A percentile compares a stretch with the other conserved stretches of the same genome.
Evolutionary conservation across 30 jellyfish, hydroid and myxozoan genomes (phyloP).

Genomic region (Aurelia sp.): DNA sequence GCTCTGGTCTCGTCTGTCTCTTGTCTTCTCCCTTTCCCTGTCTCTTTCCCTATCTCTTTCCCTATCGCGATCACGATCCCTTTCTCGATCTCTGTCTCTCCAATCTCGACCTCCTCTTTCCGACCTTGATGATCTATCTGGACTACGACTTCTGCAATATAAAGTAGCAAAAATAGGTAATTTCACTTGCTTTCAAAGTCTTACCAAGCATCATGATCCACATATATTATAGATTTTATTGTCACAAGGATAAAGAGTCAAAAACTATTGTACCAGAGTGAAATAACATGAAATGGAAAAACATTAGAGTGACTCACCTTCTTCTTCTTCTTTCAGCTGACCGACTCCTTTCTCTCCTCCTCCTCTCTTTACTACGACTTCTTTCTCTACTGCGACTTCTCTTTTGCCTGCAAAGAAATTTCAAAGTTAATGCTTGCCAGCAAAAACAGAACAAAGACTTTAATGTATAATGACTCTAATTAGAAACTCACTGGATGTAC

Average conservation of each 20-base stretch:
- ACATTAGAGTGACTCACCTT: conserved; percentile 34
- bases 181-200: no score
- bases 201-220: no score
- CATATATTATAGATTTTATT: no score
- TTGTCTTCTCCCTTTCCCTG: conserved; percentile 14
- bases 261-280: no score
- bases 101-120: conserved; percentile 37
- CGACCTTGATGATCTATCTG: conserved; percentile 49
- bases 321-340: conserved; percentile 60
- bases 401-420: conserved; percentile 40
- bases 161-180: background rate
- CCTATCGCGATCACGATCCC: conserved; percentile 16
- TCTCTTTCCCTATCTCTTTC: conserved; percentile 56
- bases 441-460: background rate
- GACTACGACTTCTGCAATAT: conserved; percentile 57
- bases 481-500: no score
- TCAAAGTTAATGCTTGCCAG: background rate
- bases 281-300: no score
- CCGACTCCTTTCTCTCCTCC: conserved; percentile 50
- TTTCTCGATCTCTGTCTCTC: conserved; percentile 37
- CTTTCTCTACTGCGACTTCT: conserved; percentile 21
- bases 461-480: no score
- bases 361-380: conserved; percentile 61
- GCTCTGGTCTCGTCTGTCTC: conserved; percentile 35
- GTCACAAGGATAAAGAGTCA: no score